Evolutionary conservation across 2,797 vertebrate genomes (phyloP).

Genomic region (Paratrypauchen microcephalus): DNA sequence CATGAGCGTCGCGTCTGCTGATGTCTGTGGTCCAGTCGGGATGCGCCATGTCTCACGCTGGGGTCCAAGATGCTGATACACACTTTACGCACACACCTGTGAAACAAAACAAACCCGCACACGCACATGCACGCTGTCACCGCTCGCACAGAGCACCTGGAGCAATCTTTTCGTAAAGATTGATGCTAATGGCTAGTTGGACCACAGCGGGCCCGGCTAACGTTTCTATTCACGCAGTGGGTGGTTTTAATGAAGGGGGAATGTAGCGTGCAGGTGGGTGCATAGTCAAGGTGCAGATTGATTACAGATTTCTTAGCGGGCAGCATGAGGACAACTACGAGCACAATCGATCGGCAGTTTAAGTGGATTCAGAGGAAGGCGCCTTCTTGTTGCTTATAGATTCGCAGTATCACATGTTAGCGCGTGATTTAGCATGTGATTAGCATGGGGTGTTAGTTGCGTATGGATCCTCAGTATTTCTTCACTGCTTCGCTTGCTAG

Average conservation of each 20-base stretch:
- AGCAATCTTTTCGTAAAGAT: conserved; percentile 55
- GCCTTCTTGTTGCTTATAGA: conserved; percentile 11
- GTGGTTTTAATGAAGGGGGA: conserved; percentile 36
- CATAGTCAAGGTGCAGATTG: conserved; percentile 31
- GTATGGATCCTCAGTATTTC: conserved; percentile 28
- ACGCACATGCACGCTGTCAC: conserved; percentile 22
- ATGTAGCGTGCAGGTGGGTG: conserved; percentile 37
- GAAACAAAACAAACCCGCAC: conserved; percentile 23
- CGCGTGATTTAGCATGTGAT: conserved; percentile 14
- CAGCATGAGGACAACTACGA: conserved; percentile 8
- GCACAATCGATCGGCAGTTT: conserved; percentile 6
- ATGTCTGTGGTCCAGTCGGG: neutral
- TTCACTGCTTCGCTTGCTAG: conserved; percentile 17
- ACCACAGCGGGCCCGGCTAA: conserved; percentile 19
- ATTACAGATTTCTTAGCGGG: conserved; percentile 21
- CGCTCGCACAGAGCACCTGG: conserved; percentile 23
- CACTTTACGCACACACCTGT: neutral
- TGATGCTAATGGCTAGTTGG: conserved; percentile 42
- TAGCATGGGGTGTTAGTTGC: conserved; percentile 30
- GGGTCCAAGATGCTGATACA: conserved; percentile 40
- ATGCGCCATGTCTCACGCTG: conserved; percentile 59
- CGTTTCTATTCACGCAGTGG: conserved; percentile 42
- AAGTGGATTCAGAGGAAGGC: conserved; percentile 51
- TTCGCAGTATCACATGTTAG: conserved; percentile 13
- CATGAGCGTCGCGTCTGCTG: neutral